Evolutionary conservation across 2,888 invertebrate genomes (phyloP).

Genomic region (Venusia cambrica): DNA sequence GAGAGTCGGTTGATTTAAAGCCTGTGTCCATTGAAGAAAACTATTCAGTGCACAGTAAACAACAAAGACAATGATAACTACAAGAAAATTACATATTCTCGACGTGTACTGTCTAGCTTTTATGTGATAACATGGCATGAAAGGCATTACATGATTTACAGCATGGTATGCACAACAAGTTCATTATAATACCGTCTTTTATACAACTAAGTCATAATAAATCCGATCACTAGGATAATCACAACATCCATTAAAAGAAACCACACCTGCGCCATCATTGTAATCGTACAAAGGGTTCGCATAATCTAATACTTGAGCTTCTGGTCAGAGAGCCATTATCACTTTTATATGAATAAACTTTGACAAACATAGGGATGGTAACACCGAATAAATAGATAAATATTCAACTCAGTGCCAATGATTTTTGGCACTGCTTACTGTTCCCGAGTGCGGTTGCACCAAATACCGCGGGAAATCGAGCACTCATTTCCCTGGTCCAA

Average conservation of each 20-base stretch:
- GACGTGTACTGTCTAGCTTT: too few species aligned
- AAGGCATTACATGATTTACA: slow-evolving; percentile 30
- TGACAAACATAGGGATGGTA: too few species aligned
- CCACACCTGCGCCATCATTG: too few species aligned
- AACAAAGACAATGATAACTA: too few species aligned
- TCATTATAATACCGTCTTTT: slow-evolving; percentile 35
- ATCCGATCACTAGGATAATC: slow-evolving; percentile 22
- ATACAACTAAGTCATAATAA: slow-evolving; percentile 37
- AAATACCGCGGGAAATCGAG: slow-evolving; percentile 26
- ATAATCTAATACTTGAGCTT: too few species aligned
- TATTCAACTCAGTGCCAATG: slow-evolving; percentile 16
- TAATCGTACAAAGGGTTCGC: too few species aligned
- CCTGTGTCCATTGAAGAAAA: too few species aligned
- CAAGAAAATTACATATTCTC: too few species aligned
- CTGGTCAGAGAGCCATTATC: too few species aligned
- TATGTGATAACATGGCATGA: too few species aligned
- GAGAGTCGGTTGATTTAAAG: slow-evolving; percentile 45
- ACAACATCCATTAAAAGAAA: slow-evolving; percentile 19
- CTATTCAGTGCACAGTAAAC: too few species aligned
- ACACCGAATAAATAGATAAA: slow-evolving; percentile 23
- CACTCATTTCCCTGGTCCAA: slow-evolving; percentile 87
- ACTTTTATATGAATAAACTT: too few species aligned
- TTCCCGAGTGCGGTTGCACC: slow-evolving; percentile 25
- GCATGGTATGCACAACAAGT: slow-evolving; percentile 32
- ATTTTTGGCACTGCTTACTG: slow-evolving; percentile 20